These are phyloP conservation scores for Stomatorhinus ivindoensis DNA, from an alignment of 2,113 vertebrate species.

Conservation along the genomic window DNA sequence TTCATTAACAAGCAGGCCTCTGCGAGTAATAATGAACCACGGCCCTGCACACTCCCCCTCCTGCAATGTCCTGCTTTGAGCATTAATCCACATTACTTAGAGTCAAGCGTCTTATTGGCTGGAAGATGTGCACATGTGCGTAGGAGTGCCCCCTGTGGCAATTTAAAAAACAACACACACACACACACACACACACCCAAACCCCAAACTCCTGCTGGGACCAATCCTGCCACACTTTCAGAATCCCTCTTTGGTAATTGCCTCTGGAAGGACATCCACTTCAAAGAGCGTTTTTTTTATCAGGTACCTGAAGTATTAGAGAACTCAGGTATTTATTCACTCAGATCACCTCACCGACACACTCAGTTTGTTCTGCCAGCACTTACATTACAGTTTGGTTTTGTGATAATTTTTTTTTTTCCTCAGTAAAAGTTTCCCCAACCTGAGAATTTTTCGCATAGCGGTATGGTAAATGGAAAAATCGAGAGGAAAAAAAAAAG, in stretches of 20 bases:
- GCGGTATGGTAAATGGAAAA: not conserved
- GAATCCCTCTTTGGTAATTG: not conserved
- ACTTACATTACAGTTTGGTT: not conserved
- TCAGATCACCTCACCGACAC: not conserved
- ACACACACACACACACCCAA: not conserved
- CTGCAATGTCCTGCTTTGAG: not conserved
- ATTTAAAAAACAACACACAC: slow-evolving; percentile 16
- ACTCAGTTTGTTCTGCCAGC: slow-evolving; percentile 4
- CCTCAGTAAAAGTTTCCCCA: not conserved
- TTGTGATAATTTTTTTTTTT: not conserved
- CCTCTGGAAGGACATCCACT: not conserved
- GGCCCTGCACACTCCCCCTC: not conserved
- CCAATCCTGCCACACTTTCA: not conserved
- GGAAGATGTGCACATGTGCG: slow-evolving; percentile 5
- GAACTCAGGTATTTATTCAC: not conserved
- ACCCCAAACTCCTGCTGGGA: not conserved
- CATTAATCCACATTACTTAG: slow-evolving; percentile 15
- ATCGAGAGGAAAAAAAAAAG: not conserved
- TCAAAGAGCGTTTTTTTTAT: slow-evolving; percentile 9
- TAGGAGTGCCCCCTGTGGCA: not conserved
- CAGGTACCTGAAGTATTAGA: not conserved
- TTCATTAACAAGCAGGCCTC: not conserved
- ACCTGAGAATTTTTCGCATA: not conserved
- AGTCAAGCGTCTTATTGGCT: not conserved
- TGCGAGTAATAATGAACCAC: not conserved